Percentiles rank a stretch among this genome's conserved stretches.
Conservation (phyloP, 2,113 vertebrate genomes). For the Scatophagus argus region DNA sequence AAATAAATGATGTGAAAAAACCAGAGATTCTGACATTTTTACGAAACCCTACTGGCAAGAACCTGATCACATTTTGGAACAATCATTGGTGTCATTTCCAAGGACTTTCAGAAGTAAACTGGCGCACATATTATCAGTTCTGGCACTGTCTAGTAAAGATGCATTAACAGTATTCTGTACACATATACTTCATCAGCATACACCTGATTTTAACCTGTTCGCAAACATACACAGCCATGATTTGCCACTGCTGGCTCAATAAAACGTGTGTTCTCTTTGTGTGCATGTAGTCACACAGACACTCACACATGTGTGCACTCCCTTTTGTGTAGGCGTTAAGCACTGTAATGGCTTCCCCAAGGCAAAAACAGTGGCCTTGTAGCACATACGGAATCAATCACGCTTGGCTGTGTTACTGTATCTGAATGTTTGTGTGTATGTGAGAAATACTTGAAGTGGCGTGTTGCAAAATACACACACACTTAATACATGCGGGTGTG, state of each 20-base stretch:
- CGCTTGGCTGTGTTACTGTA: conserved; percentile 52
- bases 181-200: not conserved
- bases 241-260: conserved; percentile 21
- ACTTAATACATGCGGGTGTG: conserved; percentile 28
- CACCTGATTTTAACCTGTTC: conserved; percentile 21
- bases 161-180: not conserved
- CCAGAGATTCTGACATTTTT: not conserved
- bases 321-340: conserved; percentile 51
- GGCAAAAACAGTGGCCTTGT: conserved; percentile 80
- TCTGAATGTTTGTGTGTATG: conserved; percentile 49
- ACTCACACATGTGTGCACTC: conserved; percentile 9
- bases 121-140: not conserved
- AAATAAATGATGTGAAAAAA: not conserved
- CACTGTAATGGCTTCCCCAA: conserved; percentile 62
- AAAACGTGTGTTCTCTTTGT: conserved; percentile 6
- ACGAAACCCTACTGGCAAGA: conserved; percentile 12
- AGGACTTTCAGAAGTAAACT: not conserved
- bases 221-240: conserved; percentile 26
- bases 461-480: conserved; percentile 35
- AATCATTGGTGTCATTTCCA: not conserved
- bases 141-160: not conserved
- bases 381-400: conserved; percentile 85
- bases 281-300: conserved; percentile 2
- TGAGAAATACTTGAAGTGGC: conserved; percentile 41
- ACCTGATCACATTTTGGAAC: conserved; percentile 4